Conservation (phyloP, 2,113 vertebrate species). For the Scortum barcoo region DNA sequence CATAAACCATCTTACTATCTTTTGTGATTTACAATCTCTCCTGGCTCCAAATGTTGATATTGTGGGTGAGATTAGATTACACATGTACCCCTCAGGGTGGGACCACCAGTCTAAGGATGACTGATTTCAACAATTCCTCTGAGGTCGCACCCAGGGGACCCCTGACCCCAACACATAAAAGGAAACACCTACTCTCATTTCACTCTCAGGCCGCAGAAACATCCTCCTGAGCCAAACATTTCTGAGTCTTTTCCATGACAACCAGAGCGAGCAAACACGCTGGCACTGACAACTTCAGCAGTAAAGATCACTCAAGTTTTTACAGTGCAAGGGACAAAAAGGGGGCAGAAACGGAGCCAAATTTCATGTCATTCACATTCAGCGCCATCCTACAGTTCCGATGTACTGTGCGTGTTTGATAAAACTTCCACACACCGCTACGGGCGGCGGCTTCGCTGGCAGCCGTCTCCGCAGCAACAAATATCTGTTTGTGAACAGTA, state of each 20-base stretch:
- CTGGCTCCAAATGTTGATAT: constrained; percentile 44
- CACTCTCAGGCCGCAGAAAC: constrained; percentile 70
- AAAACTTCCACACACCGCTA: constrained; percentile 66
- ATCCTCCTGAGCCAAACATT: constrained; percentile 80
- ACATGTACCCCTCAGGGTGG: constrained; percentile 54
- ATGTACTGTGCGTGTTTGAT: constrained; percentile 62
- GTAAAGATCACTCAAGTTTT: constrained; percentile 74
- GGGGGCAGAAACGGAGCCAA: constrained; percentile 45
- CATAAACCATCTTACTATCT: too few species aligned
- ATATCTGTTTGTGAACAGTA: constrained; percentile 75
- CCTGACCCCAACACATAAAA: constrained; percentile 83
- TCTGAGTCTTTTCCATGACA: constrained; percentile 73
- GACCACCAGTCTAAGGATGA: constrained; percentile 66
- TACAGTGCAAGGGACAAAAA: constrained; percentile 65
- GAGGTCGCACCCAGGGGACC: constrained; percentile 74
- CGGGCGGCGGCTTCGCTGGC: constrained; percentile 46
- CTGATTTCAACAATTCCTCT: constrained; percentile 75
- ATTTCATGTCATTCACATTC: constrained; percentile 63
- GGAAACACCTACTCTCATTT: constrained; percentile 82
- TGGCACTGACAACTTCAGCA: constrained; percentile 62
- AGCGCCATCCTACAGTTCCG: constrained; percentile 50
- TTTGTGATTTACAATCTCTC: constrained; percentile 28
- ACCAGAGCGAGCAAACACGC: constrained; percentile 65
- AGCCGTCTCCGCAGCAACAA: constrained; percentile 72
- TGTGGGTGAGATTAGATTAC: constrained; percentile 61